Evolutionary conservation across 35 echinoderm and acorn worm genomes (phyloP).

Genomic region (Holothuria glaberrima): DNA sequence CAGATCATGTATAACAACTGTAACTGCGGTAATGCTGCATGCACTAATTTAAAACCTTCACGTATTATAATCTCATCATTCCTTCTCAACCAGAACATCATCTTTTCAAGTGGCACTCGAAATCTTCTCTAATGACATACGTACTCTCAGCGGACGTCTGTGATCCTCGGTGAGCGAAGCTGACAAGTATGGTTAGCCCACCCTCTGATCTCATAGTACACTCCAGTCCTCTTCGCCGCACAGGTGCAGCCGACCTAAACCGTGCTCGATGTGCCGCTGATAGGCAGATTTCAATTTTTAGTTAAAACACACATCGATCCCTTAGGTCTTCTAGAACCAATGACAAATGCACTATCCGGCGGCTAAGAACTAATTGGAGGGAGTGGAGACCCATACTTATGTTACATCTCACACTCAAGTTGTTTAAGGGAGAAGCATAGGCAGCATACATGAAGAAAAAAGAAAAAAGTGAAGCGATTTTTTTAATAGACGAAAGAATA

Average conservation of each 20-base stretch:
- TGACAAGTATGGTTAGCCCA: slow-evolving; percentile 47
- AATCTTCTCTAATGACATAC: too few relatives aligned
- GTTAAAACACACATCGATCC: not conserved
- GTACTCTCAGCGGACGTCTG: too few relatives aligned
- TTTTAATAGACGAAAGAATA: too few relatives aligned
- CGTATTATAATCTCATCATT: too few relatives aligned
- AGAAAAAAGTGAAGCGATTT: too few relatives aligned
- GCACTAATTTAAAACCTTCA: too few relatives aligned
- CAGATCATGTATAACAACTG: too few relatives aligned
- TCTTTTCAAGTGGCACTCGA: too few relatives aligned
- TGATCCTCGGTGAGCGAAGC: not conserved
- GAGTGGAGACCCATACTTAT: not conserved
- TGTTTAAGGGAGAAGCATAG: too few relatives aligned
- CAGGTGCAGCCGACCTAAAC: not conserved
- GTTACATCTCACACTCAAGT: not conserved
- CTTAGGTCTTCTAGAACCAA: not conserved
- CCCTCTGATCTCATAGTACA: slow-evolving; percentile 32
- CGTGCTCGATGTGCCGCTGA: not conserved
- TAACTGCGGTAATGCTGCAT: too few relatives aligned
- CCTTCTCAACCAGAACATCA: too few relatives aligned
- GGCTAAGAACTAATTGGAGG: not conserved
- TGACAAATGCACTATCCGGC: not conserved
- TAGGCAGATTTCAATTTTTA: not conserved
- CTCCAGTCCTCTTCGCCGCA: not conserved
- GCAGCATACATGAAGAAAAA: too few relatives aligned